These are phyloP conservation scores for Lypha dubia DNA, from an alignment of 2,888 invertebrate genomes.

Conservation along the genomic window DNA sequence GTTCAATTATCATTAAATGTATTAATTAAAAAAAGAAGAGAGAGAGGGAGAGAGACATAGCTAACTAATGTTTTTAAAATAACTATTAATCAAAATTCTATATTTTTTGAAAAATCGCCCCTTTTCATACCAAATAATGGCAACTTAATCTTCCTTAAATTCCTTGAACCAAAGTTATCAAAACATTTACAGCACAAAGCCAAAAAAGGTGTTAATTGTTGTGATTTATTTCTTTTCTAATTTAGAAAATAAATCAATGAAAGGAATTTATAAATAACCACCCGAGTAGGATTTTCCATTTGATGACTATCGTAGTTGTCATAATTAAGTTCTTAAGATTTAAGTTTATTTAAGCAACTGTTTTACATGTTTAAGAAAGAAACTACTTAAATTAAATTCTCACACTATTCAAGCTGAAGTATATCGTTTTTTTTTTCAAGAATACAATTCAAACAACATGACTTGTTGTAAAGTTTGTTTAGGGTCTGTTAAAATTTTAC, in stretches of 20 bases:
- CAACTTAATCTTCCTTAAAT: neutral
- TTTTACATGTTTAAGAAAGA: neutral
- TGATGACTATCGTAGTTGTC: neutral
- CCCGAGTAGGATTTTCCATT: constrained; percentile 10
- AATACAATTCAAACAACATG: neutral
- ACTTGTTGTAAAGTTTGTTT: neutral
- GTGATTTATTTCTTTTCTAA: constrained; percentile 41
- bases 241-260: too few species aligned
- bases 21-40: too few species aligned
- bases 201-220: neutral
- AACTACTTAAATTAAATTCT: constrained; percentile 30
- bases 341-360: neutral
- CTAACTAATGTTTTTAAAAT: too few species aligned
- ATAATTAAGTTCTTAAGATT: constrained; percentile 30
- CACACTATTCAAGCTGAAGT: constrained; percentile 16
- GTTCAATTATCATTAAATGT: too few species aligned
- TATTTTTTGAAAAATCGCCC: constrained; percentile 30
- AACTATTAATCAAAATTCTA: neutral
- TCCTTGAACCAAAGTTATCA: constrained; percentile 46
- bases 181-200: neutral
- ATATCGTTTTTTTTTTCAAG: neutral
- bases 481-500: constrained; percentile 14
- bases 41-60: neutral
- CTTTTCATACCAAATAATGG: constrained; percentile 22
- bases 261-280: neutral